Base-by-base conservation (phyloP, 2,797 vertebrate genomes). In the Podarcis lilfordi region DNA sequence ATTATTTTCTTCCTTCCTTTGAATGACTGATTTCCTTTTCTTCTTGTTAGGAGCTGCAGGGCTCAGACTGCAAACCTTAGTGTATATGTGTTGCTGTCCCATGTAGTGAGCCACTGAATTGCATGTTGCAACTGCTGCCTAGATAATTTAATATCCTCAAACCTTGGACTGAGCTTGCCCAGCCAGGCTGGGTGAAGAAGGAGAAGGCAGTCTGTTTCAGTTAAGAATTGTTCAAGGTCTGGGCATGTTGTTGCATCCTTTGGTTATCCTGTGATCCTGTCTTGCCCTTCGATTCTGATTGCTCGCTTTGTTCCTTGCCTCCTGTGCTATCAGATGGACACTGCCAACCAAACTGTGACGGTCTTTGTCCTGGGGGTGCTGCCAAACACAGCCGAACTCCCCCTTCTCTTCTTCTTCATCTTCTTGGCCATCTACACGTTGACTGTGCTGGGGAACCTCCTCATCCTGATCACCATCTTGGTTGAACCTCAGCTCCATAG, bases 301-400 rank as follows among this genome's bases (percentile, higher is more conserved):
- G 4, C 45, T 74, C 10, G 6, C 50, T 1, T 19, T 9, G 8
- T 25, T 71, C 37, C 15, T 6, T 29, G 4, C 23, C 19, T 55
- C 1, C 50, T 61, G 25, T 21, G 40, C 40, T 40, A 40, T 23
- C 80, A 32, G 45, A 80, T 17, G 71, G 78, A 55, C 55, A 82
- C 92, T 89, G 80, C 55, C 40, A 95, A 95, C 27, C 40, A 50
- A n/a, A 92, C 92, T 0, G 21, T 95, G 75, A 90, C 77, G 1
- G 84, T 92, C 25, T 95, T 96, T 37, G 69, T 96, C 23, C 86
- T 96, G 32, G 82, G 89, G 50, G 93, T 94, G 35, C 88, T 96
- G 71, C 93, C 94, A 0, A 66, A 93, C 87, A 93, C 91, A 1
- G 84, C 90, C 11, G 61, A 83, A 19, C 45, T 93, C 40, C 84